Base-by-base conservation (phyloP, 2,113 vertebrate species). In the Stegastes partitus region DNA sequence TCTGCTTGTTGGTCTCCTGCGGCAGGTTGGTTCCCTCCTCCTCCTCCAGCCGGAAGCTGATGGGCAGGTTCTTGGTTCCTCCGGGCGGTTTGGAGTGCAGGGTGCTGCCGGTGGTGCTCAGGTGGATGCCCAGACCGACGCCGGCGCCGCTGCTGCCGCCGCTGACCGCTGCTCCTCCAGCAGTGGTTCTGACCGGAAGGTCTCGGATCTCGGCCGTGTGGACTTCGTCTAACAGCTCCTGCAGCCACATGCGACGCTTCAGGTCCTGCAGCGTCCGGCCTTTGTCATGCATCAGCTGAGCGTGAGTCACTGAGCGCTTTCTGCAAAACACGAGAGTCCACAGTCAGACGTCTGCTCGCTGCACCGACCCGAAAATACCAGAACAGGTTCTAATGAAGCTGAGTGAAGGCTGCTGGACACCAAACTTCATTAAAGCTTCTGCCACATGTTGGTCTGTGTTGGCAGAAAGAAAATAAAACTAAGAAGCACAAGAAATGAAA, bases 271-370 rank as follows among this genome's bases (percentile, higher is more conserved):
- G 94, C 12, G 95, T 96, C 66, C 96, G 96, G 22, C 97, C 96
- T 83, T 98, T 99, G 91, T 99, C 98, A 18, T 99, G 98, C 90
- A 99, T 92, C 16, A 99, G 94, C 94, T 99, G 98, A n/a, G 98
- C 96, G 59, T 99, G 97, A 0, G 96, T 96, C 82, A 99, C 98
- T 0, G 98, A 97, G 4, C 98, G 95, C 72, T 95, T 97, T 79
- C 98, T 99, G 73, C 31, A 56, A 18, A 55, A 55, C 12, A 73
- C 4, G 19, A 51, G 31, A 34, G 8, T 28, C 26, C 26, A 7
- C 31, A 1, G 7, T 34, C 3, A 15, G 19, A 31, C 4, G n/a
- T n/a, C n/a, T n/a, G n/a, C n/a, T n/a, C n/a, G n/a, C n/a, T n/a
- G n/a, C n/a, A n/a, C n/a, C n/a, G n/a, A n/a, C n/a, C n/a, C 1